phyloP scores from a whole-genome alignment of 2,888 invertebrate species.

The Oithona nana region DNA sequence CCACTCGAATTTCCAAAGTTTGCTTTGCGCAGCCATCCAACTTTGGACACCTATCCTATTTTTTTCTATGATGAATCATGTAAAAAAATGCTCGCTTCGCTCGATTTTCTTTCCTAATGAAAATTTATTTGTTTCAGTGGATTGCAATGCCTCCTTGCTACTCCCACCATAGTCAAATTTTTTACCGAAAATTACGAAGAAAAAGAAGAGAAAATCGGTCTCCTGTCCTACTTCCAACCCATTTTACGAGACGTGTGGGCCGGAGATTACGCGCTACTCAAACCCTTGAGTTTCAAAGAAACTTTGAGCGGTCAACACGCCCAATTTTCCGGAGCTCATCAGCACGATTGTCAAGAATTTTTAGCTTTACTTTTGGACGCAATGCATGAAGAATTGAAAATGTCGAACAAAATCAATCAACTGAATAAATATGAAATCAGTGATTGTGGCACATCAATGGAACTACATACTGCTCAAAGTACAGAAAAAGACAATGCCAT shows the following conservation, averaged over 20 bases:
- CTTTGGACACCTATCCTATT: no score
- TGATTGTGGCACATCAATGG: constrained; percentile 11
- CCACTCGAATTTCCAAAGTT: no score
- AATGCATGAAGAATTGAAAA: constrained; percentile 38
- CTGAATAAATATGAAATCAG: neutral
- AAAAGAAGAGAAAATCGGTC: neutral
- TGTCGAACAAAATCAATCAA: constrained; percentile 3
- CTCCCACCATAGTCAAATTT: constrained; percentile 35
- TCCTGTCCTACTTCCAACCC: neutral
- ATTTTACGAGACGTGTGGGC: constrained; percentile 38
- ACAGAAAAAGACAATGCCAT: neutral
- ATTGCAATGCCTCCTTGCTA: constrained; percentile 36
- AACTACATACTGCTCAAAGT: constrained; percentile 11
- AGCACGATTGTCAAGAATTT: constrained; percentile 47
- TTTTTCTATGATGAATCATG: no score
- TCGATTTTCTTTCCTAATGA: no score
- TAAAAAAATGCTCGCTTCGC: no score
- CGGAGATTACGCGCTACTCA: constrained; percentile 34
- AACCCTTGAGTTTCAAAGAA: constrained; percentile 38
- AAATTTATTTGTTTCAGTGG: no score
- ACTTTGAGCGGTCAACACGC: constrained; percentile 36
- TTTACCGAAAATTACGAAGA: constrained; percentile 28
- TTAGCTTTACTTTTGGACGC: constrained; percentile 39
- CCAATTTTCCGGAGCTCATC: constrained; percentile 34
- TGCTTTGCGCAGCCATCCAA: no score